phyloP scores from a whole-genome alignment of 2,888 invertebrate genomes.

The Agriopis marginaria region DNA sequence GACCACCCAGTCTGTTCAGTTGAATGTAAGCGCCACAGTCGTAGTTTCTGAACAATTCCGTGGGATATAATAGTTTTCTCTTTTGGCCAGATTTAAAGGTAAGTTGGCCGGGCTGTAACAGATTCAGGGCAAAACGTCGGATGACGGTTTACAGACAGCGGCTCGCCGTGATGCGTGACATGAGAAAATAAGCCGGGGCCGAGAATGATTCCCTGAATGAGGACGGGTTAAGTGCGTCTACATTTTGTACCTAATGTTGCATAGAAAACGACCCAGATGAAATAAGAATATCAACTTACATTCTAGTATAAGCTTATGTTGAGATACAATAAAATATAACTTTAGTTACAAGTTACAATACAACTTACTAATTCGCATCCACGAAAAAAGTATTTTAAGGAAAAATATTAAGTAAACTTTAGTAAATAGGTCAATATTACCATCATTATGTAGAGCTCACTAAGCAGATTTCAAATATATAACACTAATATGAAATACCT shows the following conservation, averaged over 20 bases:
- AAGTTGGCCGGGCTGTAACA: constrained; percentile 10
- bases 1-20: no score
- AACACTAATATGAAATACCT: no score
- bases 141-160: constrained; percentile 32
- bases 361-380: no score
- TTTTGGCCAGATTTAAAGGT: not conserved
- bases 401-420: no score
- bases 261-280: not conserved
- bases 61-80: not conserved
- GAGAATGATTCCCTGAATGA: constrained; percentile 2
- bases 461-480: no score
- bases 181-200: constrained; percentile 24
- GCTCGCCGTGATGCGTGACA: constrained; percentile 32
- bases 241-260: constrained; percentile 13
- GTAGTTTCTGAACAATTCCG: not conserved
- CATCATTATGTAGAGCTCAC: no score
- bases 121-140: constrained; percentile 14
- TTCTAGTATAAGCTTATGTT: not conserved
- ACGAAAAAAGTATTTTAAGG: no score
- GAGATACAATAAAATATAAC: no score
- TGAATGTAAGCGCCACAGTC: not conserved
- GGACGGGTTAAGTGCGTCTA: constrained; percentile 6
- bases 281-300: not conserved
- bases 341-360: no score
- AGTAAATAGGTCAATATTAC: no score